Conservation (phyloP, 2,113 vertebrate genomes). For the Tympanuchus pallidicinctus region DNA sequence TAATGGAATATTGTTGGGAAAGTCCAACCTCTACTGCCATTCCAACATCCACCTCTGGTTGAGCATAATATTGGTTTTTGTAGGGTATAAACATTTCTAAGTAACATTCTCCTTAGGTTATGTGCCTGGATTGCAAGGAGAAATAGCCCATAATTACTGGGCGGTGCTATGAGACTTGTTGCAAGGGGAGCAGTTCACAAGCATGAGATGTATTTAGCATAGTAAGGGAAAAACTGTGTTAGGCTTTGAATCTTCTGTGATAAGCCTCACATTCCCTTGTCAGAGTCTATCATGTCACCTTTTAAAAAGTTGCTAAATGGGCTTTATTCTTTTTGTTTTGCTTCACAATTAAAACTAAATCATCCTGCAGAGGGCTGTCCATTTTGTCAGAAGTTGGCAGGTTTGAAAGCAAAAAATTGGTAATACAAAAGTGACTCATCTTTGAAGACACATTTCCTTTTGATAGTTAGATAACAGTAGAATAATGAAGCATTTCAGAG, state of each 20-base stretch:
- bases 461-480: not conserved
- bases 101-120: not conserved
- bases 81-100: not conserved
- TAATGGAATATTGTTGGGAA: too few species aligned
- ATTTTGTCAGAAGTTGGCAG: conserved; percentile 20
- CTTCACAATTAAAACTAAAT: conserved; percentile 49
- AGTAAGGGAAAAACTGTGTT: not conserved
- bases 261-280: not conserved
- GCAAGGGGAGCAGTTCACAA: not conserved
- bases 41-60: not conserved
- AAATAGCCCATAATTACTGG: not conserved
- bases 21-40: too few species aligned
- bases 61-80: not conserved
- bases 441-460: conserved; percentile 4
- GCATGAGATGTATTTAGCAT: not conserved
- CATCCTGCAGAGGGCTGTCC: conserved; percentile 34
- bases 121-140: not conserved
- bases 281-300: conserved; percentile 4
- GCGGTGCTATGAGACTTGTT: not conserved
- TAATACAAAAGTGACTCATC: not conserved
- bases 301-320: conserved; percentile 29
- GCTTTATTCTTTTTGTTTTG: conserved; percentile 42
- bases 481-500: not conserved
- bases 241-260: conserved; percentile 8
- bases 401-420: not conserved